These are phyloP conservation scores for Paracyprichromis sp. DNA, from an alignment of 2,113 vertebrate genomes.

Conservation along the genomic window DNA sequence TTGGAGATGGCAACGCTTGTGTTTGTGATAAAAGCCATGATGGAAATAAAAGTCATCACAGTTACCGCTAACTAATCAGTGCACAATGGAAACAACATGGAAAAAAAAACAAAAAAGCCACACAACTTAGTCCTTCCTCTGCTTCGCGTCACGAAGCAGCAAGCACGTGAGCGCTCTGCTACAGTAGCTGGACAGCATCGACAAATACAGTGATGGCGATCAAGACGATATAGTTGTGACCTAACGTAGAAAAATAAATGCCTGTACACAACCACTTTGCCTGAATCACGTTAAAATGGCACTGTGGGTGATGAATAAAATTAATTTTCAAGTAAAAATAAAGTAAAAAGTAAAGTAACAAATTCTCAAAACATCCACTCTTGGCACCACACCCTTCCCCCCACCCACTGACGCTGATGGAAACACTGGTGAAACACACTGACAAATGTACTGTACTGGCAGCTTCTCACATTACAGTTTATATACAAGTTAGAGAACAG, in stretches of 20 bases:
- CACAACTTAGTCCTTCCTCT: slow-evolving; percentile 8
- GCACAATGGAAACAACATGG: slow-evolving; percentile 75
- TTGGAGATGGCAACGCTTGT: not conserved
- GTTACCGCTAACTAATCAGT: slow-evolving; percentile 55
- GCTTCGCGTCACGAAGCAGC: not conserved
- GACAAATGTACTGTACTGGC: slow-evolving; percentile 63
- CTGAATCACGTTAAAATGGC: slow-evolving; percentile 25
- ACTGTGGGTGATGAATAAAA: slow-evolving; percentile 31
- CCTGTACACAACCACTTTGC: slow-evolving; percentile 1
- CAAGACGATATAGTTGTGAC: not conserved
- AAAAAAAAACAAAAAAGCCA: slow-evolving; percentile 56
- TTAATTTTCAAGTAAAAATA: slow-evolving; percentile 41
- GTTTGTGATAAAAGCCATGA: not conserved
- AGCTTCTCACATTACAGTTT: slow-evolving; percentile 64
- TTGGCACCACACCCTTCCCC: slow-evolving; percentile 18
- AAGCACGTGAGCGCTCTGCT: slow-evolving; percentile 17
- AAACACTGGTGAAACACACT: slow-evolving; percentile 71
- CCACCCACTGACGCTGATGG: slow-evolving; percentile 75
- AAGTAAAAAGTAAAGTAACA: not conserved
- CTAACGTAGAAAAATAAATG: slow-evolving; percentile 13
- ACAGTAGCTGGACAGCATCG: slow-evolving; percentile 52
- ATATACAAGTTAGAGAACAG: slow-evolving; percentile 66
- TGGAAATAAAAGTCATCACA: slow-evolving; percentile 7
- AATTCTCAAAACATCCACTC: not conserved
- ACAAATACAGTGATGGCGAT: not conserved